These are phyloP conservation scores for Brachionus rotundiformis DNA, from an alignment of 1,140 invertebrate species.

Conservation along the genomic window DNA sequence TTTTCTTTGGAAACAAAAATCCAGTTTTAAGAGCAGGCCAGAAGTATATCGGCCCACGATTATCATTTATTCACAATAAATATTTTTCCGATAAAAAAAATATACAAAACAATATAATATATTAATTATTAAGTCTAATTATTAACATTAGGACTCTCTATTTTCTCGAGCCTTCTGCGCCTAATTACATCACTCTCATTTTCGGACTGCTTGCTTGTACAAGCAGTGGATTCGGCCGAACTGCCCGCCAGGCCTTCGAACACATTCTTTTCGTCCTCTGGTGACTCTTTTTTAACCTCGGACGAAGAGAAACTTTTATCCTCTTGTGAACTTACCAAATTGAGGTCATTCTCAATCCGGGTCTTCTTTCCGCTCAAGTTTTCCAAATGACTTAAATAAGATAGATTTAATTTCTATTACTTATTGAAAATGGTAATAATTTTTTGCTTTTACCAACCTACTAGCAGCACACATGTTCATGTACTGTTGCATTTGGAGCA, in stretches of 20 bases:
- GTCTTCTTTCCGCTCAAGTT: background rate
- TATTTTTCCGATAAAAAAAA: slow-evolving; percentile 7
- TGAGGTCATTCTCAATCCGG: background rate
- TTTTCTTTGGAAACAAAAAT: background rate
- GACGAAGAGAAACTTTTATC: background rate
- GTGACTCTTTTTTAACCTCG: background rate
- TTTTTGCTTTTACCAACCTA: slow-evolving; percentile 26
- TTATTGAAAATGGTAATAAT: too few relatives aligned
- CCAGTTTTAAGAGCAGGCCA: background rate
- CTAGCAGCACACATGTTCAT: slow-evolving; percentile 64
- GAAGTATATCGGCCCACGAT: background rate
- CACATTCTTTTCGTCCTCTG: slow-evolving; percentile 11
- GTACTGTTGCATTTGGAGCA: slow-evolving; percentile 85
- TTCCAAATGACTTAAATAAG: slow-evolving; percentile 49
- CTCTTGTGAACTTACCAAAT: slow-evolving; percentile 5
- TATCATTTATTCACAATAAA: slow-evolving; percentile 21
- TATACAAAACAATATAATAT: background rate
- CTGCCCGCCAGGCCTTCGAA: background rate
- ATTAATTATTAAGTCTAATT: background rate
- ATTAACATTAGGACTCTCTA: background rate
- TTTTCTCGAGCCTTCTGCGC: background rate
- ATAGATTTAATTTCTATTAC: too few relatives aligned
- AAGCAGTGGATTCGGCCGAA: background rate
- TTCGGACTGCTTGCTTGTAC: background rate
- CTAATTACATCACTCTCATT: background rate